Evolutionary conservation across 2,797 vertebrate species (phyloP), one percentile per base, ranked within the genome.

Genomic region (Taenioides sp.): DNA sequence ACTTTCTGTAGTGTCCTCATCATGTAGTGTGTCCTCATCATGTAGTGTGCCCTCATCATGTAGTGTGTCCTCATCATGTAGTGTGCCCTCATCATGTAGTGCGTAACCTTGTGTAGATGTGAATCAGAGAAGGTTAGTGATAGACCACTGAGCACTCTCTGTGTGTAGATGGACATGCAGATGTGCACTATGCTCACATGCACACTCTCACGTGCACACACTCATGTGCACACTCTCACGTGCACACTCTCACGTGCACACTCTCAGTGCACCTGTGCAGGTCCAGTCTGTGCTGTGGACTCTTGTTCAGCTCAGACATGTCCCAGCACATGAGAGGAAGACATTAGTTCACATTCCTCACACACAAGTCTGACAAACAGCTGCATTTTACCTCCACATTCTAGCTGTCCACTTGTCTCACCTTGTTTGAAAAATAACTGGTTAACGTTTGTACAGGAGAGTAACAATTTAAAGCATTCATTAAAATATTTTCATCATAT

Each of bases 251-350:
- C 55, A 57, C n/a, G 4, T 22, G 12, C 55, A 25, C n/a, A 57
- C 22, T 3, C 22, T 9, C 52, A 55, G n/a, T 1, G 2, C 52
- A 55, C 52, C 7, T 22, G 20, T 22, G 9, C 52, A 55, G 55
- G 67, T 76, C 68, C 50, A 69, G 52, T 57, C 62, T 73, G 18
- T 67, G 40, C 71, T 71, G 65, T 43, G 69, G 63, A 80, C 64
- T 80, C 78, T 71, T 25, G 1, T 37, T 55, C 27, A 69, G 50
- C 62, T 59, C 28, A 65, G 74, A 69, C 65, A 10, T 81, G 80
- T 85, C 72, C 17, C 23, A 81, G 75, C 66, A 86, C 63, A 82
- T 80, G 55, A 10, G 60, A 12, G 2, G n/a, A 64, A 57, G 27
- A 59, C 57, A 73, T 73, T 76, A 73, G 27, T 69, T 10, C 83